Conservation (phyloP, 2,797 vertebrate genomes). For the Arnoldichthys spilopterus region DNA sequence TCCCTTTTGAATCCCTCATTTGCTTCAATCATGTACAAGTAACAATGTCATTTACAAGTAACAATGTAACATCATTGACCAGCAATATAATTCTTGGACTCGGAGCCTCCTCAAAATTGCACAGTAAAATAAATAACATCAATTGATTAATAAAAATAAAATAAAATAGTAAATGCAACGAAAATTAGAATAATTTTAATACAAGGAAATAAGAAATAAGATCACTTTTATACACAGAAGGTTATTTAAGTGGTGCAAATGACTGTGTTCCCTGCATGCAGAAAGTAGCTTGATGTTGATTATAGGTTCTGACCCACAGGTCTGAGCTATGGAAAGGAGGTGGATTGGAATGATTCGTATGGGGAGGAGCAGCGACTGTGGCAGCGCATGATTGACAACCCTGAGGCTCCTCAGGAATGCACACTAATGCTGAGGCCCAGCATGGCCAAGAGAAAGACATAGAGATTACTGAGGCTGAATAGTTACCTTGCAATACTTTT, state of each 20-base stretch:
- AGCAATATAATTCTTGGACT: too few species aligned
- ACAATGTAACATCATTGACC: too few species aligned
- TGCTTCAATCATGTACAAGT: neutral
- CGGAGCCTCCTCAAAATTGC: too few species aligned
- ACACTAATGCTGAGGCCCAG: slow-evolving; percentile 92
- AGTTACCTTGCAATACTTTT: slow-evolving; percentile 41
- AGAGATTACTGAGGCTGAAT: slow-evolving; percentile 18
- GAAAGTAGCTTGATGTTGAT: neutral
- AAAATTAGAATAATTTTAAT: too few species aligned
- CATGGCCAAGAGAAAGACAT: slow-evolving; percentile 86
- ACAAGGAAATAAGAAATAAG: too few species aligned
- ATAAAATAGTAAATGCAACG: too few species aligned
- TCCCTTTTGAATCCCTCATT: neutral
- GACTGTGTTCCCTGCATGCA: neutral
- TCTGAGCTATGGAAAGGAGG: slow-evolving; percentile 88
- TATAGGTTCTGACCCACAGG: slow-evolving; percentile 71
- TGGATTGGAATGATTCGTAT: slow-evolving; percentile 95
- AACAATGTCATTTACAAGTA: too few species aligned
- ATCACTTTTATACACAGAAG: too few species aligned
- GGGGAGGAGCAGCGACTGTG: slow-evolving; percentile 92
- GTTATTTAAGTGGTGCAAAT: too few species aligned
- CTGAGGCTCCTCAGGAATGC: slow-evolving; percentile 88
- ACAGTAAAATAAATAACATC: too few species aligned
- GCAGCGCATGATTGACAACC: slow-evolving; percentile 93
- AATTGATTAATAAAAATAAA: too few species aligned